Evolutionary conservation across 1,140 invertebrate species (phyloP), one percentile per base, ranked within the genome.

Genomic region (Dendrolimus kikuchii): DNA sequence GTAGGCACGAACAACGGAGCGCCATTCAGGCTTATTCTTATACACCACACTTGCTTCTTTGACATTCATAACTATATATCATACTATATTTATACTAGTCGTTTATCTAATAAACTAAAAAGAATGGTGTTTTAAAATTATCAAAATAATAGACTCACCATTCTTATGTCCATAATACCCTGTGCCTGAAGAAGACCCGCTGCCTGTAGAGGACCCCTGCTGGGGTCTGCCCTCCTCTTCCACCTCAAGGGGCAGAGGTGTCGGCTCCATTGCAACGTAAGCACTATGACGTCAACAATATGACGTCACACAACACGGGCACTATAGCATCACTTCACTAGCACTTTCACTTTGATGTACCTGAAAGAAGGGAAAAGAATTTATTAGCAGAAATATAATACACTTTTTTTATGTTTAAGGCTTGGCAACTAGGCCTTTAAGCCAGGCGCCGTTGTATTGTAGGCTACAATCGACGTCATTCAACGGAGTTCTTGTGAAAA

Each of bases 91-190:
- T n/a, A n/a, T n/a, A n/a, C n/a, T n/a, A n/a, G n/a, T n/a, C n/a
- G n/a, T n/a, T n/a, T n/a, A n/a, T n/a, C n/a, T n/a, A n/a, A n/a
- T n/a, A n/a, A n/a, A n/a, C n/a, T n/a, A n/a, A n/a, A n/a, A n/a
- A n/a, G n/a, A n/a, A n/a, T n/a, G 8, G 7, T 46, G 5, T 8
- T 5, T 23, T 6, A 5, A 46, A 46, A 23, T 5, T 46, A n/a
- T 10, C 7, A 4, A 6, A 40, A 45, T 43, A 41, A 45, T 42
- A 4, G 7, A 56, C 76, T 74, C 23, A 83, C 80, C 80, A 49
- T 83, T 83, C 48, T 81, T 83, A 60, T 81, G 77, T 51, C 75
- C 75, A 53, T 83, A 83, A 51, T 83, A 83, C 2, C 77, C 77
- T 5, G 81, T 80, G 2, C 81, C 81, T 5, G 81, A 84, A 3